A percentile compares a stretch with the other conserved stretches of the same genome.
Evolutionary conservation across 2,888 invertebrate genomes (phyloP).

Genomic region (Lasioglossum lativentre): DNA sequence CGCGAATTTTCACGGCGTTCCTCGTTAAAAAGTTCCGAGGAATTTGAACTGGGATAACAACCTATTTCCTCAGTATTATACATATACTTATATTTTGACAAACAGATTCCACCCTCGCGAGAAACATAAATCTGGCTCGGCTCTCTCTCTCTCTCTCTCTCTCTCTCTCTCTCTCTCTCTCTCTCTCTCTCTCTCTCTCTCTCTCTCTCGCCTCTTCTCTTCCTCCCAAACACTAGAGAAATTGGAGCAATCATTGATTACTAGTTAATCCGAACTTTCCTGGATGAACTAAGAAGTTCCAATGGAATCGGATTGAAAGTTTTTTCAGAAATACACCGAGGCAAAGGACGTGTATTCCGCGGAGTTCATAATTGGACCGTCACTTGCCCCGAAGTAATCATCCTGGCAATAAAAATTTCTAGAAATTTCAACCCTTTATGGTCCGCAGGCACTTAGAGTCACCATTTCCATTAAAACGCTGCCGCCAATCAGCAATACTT

Average conservation of each 20-base stretch:
- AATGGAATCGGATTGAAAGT: constrained; percentile 37
- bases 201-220: neutral
- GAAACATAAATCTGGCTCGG: neutral
- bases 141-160: neutral
- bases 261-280: constrained; percentile 45
- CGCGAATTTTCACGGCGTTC: neutral
- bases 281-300: constrained; percentile 36
- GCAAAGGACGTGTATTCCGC: constrained; percentile 16
- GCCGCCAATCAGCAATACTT: neutral
- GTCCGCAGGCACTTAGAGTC: neutral
- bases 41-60: constrained; percentile 33
- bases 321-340: constrained; percentile 31
- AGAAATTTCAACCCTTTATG: neutral
- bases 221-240: constrained; percentile 14
- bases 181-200: neutral
- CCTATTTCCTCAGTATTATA: neutral
- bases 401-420: neutral
- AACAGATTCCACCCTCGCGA: constrained; percentile 13
- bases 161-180: neutral
- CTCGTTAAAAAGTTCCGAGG: constrained; percentile 32
- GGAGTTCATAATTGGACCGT: constrained; percentile 33
- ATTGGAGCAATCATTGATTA: constrained; percentile 52
- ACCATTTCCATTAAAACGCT: neutral
- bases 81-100: constrained; percentile 6
- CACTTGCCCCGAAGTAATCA: neutral